These are phyloP conservation scores for Chrysogorgia sp. DNA, from an alignment of 92 coral and sea anemone species.

Conservation along the genomic window DNA sequence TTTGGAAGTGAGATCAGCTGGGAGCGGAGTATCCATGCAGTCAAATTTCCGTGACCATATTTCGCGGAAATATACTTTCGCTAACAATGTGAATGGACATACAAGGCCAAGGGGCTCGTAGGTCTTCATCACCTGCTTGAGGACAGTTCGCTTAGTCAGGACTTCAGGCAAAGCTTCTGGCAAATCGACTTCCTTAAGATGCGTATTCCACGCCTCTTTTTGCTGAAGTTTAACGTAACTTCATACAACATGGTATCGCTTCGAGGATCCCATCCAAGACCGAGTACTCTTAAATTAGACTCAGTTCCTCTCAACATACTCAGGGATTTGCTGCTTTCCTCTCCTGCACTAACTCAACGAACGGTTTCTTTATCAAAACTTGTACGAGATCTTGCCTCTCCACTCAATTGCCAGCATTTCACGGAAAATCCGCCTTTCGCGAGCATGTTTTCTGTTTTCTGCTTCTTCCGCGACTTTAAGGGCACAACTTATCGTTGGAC, in stretches of 20 bases:
- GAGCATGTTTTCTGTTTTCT: too few species aligned
- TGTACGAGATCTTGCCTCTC: too few species aligned
- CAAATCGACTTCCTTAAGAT: conserved; percentile 28
- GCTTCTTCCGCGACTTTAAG: too few species aligned
- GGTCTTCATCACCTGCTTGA: conserved; percentile 57
- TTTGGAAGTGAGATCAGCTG: conserved; percentile 36
- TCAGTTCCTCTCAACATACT: too few species aligned
- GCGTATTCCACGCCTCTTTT: conserved; percentile 46
- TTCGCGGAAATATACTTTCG: conserved; percentile 57
- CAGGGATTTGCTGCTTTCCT: conserved; percentile 30
- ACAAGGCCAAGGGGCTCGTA: too few species aligned
- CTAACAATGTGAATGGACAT: conserved; percentile 58
- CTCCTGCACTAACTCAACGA: background rate
- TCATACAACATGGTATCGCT: conserved; percentile 55
- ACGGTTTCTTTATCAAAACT: background rate
- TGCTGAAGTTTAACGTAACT: conserved; percentile 62
- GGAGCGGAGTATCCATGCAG: conserved; percentile 59
- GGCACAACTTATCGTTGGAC: too few species aligned
- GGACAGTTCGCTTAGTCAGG: conserved; percentile 65
- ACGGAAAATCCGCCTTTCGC: too few species aligned
- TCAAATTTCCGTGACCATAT: conserved; percentile 59
- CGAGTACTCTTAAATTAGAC: too few species aligned
- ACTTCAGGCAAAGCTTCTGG: conserved; percentile 50
- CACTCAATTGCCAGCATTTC: too few species aligned
- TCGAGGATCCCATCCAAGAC: too few species aligned